Percentiles rank a stretch among this genome's conserved stretches.
These are phyloP conservation scores for Leiothrix lutea DNA, from an alignment of 2,113 vertebrate genomes.

Conservation along the genomic window DNA sequence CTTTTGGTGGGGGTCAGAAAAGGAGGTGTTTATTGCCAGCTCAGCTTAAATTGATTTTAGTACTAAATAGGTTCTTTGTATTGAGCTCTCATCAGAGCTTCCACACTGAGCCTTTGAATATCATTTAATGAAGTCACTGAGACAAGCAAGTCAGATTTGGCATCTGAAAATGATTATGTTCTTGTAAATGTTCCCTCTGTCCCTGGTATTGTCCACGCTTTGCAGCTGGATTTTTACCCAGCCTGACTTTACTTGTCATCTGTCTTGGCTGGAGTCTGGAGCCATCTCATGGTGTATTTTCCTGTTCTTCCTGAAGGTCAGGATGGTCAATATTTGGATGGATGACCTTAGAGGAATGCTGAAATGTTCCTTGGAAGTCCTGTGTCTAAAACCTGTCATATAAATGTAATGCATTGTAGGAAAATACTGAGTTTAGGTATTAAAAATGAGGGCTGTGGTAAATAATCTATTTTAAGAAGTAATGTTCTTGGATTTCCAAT, in stretches of 20 bases:
- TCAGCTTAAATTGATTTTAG: not conserved
- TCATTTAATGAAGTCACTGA: not conserved
- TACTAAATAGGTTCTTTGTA: not conserved
- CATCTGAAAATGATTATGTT: slow-evolving; percentile 7
- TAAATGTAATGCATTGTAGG: not conserved
- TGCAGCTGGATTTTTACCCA: slow-evolving; percentile 10
- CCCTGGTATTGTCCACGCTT: not conserved
- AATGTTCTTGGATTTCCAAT: not conserved
- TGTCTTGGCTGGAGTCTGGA: not conserved
- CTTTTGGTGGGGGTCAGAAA: not conserved
- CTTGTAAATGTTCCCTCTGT: not conserved
- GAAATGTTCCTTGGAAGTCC: not conserved
- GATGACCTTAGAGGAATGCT: not conserved
- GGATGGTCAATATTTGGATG: not conserved
- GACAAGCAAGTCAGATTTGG: not conserved
- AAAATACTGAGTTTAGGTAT: not conserved
- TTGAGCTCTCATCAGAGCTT: not conserved
- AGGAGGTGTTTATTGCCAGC: not conserved
- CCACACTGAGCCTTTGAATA: not conserved
- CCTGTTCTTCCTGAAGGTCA: slow-evolving; percentile 14
- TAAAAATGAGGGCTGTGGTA: not conserved
- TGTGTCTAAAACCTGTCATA: not conserved
- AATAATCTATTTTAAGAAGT: not conserved
- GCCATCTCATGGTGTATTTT: not conserved
- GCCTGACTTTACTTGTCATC: not conserved